phyloP scores from a whole-genome alignment of 2,797 vertebrate species.

The Propithecus deckenii region DNA sequence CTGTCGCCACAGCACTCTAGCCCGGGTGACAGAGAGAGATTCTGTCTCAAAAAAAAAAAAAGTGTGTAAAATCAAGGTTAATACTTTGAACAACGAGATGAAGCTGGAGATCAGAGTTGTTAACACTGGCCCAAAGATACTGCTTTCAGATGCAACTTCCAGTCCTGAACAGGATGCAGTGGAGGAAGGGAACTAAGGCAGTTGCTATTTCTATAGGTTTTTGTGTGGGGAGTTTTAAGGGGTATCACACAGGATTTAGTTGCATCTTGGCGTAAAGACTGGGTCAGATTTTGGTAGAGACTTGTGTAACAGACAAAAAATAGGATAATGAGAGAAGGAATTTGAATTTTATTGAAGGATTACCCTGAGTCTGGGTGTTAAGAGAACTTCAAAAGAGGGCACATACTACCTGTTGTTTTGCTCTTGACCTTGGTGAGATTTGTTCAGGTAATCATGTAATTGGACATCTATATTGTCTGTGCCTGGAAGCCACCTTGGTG shows the following conservation, averaged over 20 bases:
- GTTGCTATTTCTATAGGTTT: neutral
- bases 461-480: neutral
- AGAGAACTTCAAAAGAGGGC: slow-evolving; percentile 18
- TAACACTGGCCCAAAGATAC: neutral
- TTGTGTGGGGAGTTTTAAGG: neutral
- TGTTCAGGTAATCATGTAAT: neutral
- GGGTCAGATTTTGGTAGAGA: neutral
- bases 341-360: neutral
- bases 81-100: neutral
- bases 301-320: neutral
- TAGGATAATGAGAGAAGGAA: neutral
- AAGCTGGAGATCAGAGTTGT: neutral
- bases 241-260: neutral
- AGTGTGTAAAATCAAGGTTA: neutral
- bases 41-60: too few relatives aligned
- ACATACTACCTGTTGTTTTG: neutral
- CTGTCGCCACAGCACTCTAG: too few relatives aligned
- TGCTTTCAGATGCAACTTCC: neutral
- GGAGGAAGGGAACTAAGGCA: neutral
- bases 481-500: neutral
- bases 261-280: neutral
- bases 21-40: too few relatives aligned
- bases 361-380: neutral
- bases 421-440: neutral
- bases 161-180: neutral